These are phyloP conservation scores for Phortica okadai DNA, from an alignment of 2,888 invertebrate genomes.

Conservation along the genomic window DNA sequence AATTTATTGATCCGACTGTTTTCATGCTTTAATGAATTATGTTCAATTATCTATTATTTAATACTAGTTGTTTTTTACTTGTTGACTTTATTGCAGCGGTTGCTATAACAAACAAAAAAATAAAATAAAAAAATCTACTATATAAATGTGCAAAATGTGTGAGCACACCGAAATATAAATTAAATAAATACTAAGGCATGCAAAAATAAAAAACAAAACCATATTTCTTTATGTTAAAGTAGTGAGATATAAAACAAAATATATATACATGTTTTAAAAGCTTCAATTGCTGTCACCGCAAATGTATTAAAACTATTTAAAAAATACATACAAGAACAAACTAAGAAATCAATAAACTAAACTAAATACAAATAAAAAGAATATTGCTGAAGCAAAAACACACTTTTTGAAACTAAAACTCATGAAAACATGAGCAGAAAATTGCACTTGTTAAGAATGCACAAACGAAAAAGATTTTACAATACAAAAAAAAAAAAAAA, in stretches of 20 bases:
- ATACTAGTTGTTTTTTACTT: too few species aligned
- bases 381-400: constrained; percentile 8
- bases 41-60: too few species aligned
- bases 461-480: constrained; percentile 31
- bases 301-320: background rate
- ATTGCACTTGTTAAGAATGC: constrained; percentile 43
- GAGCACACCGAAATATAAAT: background rate
- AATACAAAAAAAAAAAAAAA: constrained; percentile 4
- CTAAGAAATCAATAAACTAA: constrained; percentile 18
- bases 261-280: background rate
- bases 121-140: background rate
- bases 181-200: background rate
- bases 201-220: background rate
- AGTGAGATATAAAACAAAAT: background rate
- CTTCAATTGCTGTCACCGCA: background rate
- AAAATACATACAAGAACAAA: constrained; percentile 6
- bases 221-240: background rate
- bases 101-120: background rate
- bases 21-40: too few species aligned
- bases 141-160: background rate
- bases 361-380: background rate
- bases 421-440: background rate
- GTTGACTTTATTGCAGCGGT: too few species aligned
- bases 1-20: too few species aligned
- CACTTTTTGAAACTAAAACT: background rate